Evolutionary conservation across 2,797 vertebrate genomes (phyloP).

Genomic region (Enteromius argenteus): DNA sequence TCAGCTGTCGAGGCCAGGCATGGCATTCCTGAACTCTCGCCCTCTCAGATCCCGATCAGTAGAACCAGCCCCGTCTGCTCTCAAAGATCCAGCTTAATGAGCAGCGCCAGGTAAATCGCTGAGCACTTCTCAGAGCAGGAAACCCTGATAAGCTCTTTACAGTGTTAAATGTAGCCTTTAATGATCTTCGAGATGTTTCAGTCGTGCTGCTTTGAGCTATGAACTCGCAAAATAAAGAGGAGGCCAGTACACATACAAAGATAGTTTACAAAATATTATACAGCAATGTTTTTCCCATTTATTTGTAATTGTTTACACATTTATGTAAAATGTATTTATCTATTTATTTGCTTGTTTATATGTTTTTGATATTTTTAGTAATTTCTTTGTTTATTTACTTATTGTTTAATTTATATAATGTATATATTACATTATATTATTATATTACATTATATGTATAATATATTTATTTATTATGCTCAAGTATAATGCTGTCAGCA

Average conservation of each 20-base stretch:
- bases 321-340: no score
- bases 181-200: conserved; percentile 43
- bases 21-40: conserved; percentile 66
- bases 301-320: background rate
- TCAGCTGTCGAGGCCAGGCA: conserved; percentile 46
- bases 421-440: no score
- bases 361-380: no score
- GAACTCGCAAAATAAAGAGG: conserved; percentile 13
- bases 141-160: conserved; percentile 38
- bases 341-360: no score
- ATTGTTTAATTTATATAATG: no score
- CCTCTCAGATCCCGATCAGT: conserved; percentile 68
- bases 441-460: no score
- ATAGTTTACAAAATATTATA: background rate
- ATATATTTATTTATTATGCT: no score
- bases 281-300: background rate
- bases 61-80: conserved; percentile 64
- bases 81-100: conserved; percentile 69
- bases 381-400: no score
- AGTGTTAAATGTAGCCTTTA: conserved; percentile 63
- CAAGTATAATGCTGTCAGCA: no score
- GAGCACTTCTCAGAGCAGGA: conserved; percentile 59
- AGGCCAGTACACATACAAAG: background rate
- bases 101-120: conserved; percentile 63
- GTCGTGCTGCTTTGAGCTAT: conserved; percentile 13